Percentiles rank a stretch among this genome's conserved stretches.
Evolutionary conservation across 2,113 vertebrate genomes (phyloP).

Genomic region (Platysternon megacephalum): DNA sequence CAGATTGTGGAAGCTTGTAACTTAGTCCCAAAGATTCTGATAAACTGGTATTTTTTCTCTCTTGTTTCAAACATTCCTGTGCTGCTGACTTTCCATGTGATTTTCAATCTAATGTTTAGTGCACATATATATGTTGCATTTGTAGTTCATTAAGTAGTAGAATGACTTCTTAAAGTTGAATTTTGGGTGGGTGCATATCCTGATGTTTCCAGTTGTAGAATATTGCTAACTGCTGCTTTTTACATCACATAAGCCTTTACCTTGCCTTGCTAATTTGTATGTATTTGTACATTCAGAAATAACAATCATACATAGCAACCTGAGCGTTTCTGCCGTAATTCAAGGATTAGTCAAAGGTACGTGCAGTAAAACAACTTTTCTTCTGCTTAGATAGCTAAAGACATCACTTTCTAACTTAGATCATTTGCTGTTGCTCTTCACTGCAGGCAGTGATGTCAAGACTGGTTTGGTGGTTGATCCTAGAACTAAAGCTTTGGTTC

Average conservation of each 20-base stretch:
- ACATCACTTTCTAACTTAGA: neutral
- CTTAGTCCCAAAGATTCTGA: neutral
- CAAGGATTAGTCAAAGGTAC: slow-evolving; percentile 95
- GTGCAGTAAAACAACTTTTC: neutral
- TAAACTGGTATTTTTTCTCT: neutral
- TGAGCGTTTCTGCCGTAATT: slow-evolving; percentile 87
- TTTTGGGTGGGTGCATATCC: neutral
- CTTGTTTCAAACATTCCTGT: neutral
- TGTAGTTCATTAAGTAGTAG: neutral
- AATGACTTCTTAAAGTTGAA: neutral
- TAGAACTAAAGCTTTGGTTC: slow-evolving; percentile 91
- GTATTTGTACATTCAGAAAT: slow-evolving; percentile 82
- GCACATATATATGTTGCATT: neutral
- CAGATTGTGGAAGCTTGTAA: neutral
- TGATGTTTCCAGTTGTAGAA: neutral
- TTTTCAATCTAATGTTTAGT: neutral
- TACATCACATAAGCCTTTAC: neutral
- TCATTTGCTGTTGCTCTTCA: slow-evolving; percentile 1
- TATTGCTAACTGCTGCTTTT: neutral
- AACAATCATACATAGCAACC: slow-evolving; percentile 87
- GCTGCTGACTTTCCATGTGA: neutral
- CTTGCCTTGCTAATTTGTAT: slow-evolving; percentile 2
- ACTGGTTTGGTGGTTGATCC: slow-evolving; percentile 92
- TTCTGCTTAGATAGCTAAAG: neutral
- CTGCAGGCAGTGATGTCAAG: slow-evolving; percentile 81